Evolutionary conservation across 64 coral and sea anemone species (phyloP), one percentile per base, ranked within the genome.

Genomic region (Montipora capricornis): DNA sequence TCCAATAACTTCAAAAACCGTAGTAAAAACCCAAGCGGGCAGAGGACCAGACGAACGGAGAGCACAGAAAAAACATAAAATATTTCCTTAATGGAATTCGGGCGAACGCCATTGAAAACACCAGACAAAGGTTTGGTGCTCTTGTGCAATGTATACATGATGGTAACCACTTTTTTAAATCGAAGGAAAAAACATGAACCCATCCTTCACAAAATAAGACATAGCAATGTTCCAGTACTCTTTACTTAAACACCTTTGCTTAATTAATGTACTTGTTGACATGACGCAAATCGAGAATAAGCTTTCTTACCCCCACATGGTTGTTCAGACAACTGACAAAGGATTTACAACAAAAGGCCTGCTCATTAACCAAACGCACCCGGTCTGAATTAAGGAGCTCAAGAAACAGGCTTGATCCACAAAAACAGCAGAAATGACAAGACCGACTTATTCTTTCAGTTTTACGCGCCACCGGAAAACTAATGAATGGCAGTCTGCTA

Each of bases 201-300:
- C n/a, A n/a, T n/a, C n/a, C n/a, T n/a, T n/a, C n/a, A n/a, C n/a
- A n/a, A n/a, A n/a, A n/a, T n/a, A n/a, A n/a, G n/a, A n/a, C n/a
- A n/a, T n/a, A n/a, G n/a, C n/a, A n/a, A n/a, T n/a, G n/a, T 4
- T 89, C 78, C 78, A 88, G 45, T 88, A 82, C 64, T 93, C 91
- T n/a, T n/a, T n/a, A n/a, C n/a, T n/a, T n/a, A n/a, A n/a, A n/a
- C n/a, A n/a, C n/a, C n/a, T n/a, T n/a, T n/a, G n/a, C n/a, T n/a
- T n/a, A n/a, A n/a, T n/a, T n/a, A n/a, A n/a, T n/a, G 37, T 87
- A 87, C 24, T 88, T 93, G 7, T 68, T 83, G 0, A 94, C 68
- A 7, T 94, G 52, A 55, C 92, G 55, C 83, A 89, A 75, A 45
- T 94, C 87, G 4, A 89, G 58, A 24, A 94, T 88, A 2, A 94